A percentile compares a stretch with the other conserved stretches of the same genome.
These are phyloP conservation scores for Watsonalla cultraria DNA, from an alignment of 2,888 invertebrate species.

Conservation along the genomic window DNA sequence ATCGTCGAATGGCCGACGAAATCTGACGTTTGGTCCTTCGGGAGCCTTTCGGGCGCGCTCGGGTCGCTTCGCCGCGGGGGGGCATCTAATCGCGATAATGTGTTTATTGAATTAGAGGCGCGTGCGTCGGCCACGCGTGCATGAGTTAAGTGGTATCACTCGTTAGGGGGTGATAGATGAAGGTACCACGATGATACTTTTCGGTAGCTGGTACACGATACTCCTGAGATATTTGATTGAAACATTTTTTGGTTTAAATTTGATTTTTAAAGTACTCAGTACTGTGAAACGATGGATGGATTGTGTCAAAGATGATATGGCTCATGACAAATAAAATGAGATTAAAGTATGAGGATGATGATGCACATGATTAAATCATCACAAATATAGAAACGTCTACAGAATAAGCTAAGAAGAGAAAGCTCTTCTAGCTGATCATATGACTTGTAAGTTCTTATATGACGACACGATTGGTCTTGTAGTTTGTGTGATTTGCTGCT, in stretches of 20 bases:
- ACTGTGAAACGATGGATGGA: no score
- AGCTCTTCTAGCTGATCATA: no score
- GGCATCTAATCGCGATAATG: slow-evolving; percentile 76
- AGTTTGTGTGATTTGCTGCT: no score
- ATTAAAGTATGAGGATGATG: no score
- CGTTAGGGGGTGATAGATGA: slow-evolving; percentile 43
- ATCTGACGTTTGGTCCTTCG: slow-evolving; percentile 53
- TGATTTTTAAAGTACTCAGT: neutral
- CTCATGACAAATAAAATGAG: no score
- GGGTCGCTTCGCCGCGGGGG: slow-evolving; percentile 42
- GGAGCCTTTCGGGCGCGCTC: slow-evolving; percentile 43
- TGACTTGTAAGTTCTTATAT: neutral
- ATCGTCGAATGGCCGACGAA: slow-evolving; percentile 57
- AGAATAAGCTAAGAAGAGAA: no score
- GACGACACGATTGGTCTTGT: neutral
- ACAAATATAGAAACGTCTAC: no score
- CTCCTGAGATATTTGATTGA: slow-evolving; percentile 2
- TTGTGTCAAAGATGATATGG: no score
- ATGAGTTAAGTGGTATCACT: slow-evolving; percentile 30
- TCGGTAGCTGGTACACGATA: neutral
- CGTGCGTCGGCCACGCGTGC: slow-evolving; percentile 65
- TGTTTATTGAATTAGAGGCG: slow-evolving; percentile 77
- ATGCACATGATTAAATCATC: no score
- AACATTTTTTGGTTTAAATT: slow-evolving; percentile 15
- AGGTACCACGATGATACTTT: slow-evolving; percentile 21